Percentiles rank a stretch among this genome's conserved stretches.
These are phyloP conservation scores for Eucera pruinosa DNA, from an alignment of 2,888 invertebrate species.

Conservation along the genomic window DNA sequence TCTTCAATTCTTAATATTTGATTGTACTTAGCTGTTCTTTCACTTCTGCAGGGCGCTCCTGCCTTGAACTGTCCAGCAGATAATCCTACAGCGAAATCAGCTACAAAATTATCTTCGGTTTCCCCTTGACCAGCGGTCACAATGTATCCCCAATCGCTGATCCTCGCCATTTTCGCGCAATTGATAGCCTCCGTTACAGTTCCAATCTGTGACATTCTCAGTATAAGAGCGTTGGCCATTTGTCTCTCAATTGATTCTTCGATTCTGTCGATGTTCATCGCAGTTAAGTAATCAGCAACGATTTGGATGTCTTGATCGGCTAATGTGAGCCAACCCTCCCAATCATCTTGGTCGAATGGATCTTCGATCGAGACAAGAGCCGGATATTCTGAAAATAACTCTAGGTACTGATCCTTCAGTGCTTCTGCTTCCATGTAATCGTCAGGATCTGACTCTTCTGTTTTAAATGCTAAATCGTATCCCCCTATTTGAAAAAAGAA, in stretches of 20 bases:
- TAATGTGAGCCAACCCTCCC: slow-evolving; percentile 79
- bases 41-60: slow-evolving; percentile 78
- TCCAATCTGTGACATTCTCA: slow-evolving; percentile 77
- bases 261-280: slow-evolving; percentile 78
- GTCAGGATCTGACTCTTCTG: slow-evolving; percentile 78
- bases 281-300: slow-evolving; percentile 77
- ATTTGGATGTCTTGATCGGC: slow-evolving; percentile 74
- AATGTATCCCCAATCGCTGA: slow-evolving; percentile 75
- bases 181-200: slow-evolving; percentile 79
- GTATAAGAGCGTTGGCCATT: slow-evolving; percentile 75
- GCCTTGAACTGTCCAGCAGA: slow-evolving; percentile 78
- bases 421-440: slow-evolving; percentile 76
- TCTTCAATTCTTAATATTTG: slow-evolving; percentile 81
- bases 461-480: slow-evolving; percentile 80
- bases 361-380: slow-evolving; percentile 79
- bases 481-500: slow-evolving; percentile 62
- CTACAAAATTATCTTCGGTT: slow-evolving; percentile 80
- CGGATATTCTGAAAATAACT: slow-evolving; percentile 74
- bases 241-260: slow-evolving; percentile 77
- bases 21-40: slow-evolving; percentile 80
- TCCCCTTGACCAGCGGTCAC: slow-evolving; percentile 75
- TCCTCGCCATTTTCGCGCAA: slow-evolving; percentile 74
- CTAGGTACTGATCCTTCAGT: slow-evolving; percentile 74
- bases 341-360: slow-evolving; percentile 80
- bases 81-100: slow-evolving; percentile 79